Evolutionary conservation across 2,113 vertebrate genomes (phyloP).

Genomic region (Xenopus borealis): DNA sequence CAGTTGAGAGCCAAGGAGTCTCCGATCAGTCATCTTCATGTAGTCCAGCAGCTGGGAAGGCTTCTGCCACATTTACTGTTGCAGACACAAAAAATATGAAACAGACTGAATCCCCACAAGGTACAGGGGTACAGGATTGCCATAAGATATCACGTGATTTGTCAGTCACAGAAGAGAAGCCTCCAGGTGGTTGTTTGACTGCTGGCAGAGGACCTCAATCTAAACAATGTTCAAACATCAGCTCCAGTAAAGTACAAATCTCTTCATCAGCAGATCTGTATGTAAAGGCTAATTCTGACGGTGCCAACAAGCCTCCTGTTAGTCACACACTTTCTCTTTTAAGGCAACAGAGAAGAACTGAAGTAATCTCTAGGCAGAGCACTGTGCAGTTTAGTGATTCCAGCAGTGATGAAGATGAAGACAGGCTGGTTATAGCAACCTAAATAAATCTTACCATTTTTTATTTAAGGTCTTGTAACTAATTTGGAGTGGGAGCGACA

Average conservation of each 20-base stretch:
- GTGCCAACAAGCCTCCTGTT: neutral
- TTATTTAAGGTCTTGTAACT: slow-evolving; percentile 38
- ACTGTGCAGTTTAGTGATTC: slow-evolving; percentile 77
- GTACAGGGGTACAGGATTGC: slow-evolving; percentile 44
- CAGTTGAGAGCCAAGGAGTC: slow-evolving; percentile 61
- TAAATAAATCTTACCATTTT: slow-evolving; percentile 57
- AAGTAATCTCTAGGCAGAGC: slow-evolving; percentile 62
- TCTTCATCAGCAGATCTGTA: slow-evolving; percentile 33
- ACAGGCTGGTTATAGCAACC: slow-evolving; percentile 92
- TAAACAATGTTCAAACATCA: slow-evolving; percentile 49
- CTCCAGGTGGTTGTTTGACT: slow-evolving; percentile 13
- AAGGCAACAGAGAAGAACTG: slow-evolving; percentile 51
- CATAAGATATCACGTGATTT: slow-evolving; percentile 10
- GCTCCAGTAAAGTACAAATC: slow-evolving; percentile 44
- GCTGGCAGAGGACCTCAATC: neutral
- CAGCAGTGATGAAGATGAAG: slow-evolving; percentile 93
- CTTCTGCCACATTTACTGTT: neutral
- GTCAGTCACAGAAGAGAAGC: neutral
- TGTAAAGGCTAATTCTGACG: slow-evolving; percentile 45
- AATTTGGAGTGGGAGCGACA: slow-evolving; percentile 53
- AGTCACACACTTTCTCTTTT: slow-evolving; percentile 42
- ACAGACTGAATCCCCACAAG: slow-evolving; percentile 53
- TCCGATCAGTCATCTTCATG: slow-evolving; percentile 49
- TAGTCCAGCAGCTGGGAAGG: slow-evolving; percentile 39
- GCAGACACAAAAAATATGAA: neutral